A percentile compares a stretch with the other conserved stretches of the same genome.
These are phyloP conservation scores for Cochlearius cochlearius DNA, from an alignment of 2,113 vertebrate genomes.

Conservation along the genomic window DNA sequence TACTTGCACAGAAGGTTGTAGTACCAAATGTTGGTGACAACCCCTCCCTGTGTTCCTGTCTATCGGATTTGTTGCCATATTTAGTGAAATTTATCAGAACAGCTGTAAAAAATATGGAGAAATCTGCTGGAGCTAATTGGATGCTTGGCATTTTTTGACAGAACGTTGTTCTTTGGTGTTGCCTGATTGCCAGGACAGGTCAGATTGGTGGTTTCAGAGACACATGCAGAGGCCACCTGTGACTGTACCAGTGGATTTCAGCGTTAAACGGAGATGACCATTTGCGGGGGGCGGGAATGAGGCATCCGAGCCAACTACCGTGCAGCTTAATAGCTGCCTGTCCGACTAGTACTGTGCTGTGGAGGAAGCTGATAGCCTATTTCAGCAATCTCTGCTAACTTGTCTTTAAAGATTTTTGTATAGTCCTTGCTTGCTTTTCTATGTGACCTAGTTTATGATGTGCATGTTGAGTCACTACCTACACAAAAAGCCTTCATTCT, in stretches of 20 bases:
- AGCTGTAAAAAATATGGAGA: background rate
- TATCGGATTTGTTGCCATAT: background rate
- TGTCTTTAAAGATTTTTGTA: constrained; percentile 5
- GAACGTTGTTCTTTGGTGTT: background rate
- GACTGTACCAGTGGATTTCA: background rate
- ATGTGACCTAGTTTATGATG: constrained; percentile 44
- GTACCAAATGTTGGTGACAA: background rate
- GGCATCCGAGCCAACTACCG: background rate
- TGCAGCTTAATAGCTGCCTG: background rate
- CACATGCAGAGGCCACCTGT: background rate
- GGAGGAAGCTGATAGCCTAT: background rate
- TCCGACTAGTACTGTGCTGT: background rate
- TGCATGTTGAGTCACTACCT: background rate
- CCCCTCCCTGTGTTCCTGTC: background rate
- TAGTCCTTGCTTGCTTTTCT: background rate
- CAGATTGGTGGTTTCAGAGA: background rate
- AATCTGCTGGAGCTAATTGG: background rate
- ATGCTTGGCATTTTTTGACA: background rate
- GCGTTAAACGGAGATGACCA: background rate
- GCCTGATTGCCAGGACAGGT: background rate
- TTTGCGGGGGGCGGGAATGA: background rate
- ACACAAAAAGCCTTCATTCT: background rate
- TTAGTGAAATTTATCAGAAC: background rate
- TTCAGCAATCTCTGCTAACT: background rate
- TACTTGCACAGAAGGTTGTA: background rate